These are phyloP conservation scores for Nemapogon koenigi DNA, from an alignment of 2,888 invertebrate species.

Conservation along the genomic window DNA sequence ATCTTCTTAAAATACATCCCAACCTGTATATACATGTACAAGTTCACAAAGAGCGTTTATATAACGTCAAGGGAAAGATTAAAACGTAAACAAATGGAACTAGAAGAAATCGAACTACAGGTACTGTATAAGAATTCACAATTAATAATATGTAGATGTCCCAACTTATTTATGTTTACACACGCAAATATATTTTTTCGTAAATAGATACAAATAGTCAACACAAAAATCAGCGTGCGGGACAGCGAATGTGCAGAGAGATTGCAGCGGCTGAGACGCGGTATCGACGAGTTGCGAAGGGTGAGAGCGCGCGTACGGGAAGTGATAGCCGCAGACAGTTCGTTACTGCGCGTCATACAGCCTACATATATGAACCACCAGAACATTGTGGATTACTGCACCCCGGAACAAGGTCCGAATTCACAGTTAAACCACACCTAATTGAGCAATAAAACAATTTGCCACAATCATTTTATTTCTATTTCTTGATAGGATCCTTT, in stretches of 20 bases:
- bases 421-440: too few relatives aligned
- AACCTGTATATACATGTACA: conserved; percentile 35
- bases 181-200: not conserved
- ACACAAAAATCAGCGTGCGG: conserved; percentile 37
- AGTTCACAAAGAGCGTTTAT: conserved; percentile 32
- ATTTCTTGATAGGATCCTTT: too few relatives aligned
- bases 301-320: conserved; percentile 35
- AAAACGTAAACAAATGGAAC: conserved; percentile 32
- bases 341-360: conserved; percentile 23
- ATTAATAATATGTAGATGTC: not conserved
- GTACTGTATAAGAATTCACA: conserved; percentile 22
- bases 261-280: conserved; percentile 27
- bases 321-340: conserved; percentile 31
- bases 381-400: too few relatives aligned
- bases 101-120: conserved; percentile 46
- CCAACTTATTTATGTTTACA: too few relatives aligned
- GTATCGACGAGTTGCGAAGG: conserved; percentile 28
- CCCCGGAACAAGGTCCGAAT: too few relatives aligned
- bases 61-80: conserved; percentile 31
- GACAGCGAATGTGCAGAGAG: conserved; percentile 38
- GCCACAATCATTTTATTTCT: too few relatives aligned
- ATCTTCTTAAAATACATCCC: conserved; percentile 40
- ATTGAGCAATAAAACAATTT: too few relatives aligned
- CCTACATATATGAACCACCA: too few relatives aligned
- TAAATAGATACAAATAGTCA: conserved; percentile 39